These are phyloP conservation scores for Callyntrura sp. DNA, from an alignment of 2,888 invertebrate species.

Conservation along the genomic window DNA sequence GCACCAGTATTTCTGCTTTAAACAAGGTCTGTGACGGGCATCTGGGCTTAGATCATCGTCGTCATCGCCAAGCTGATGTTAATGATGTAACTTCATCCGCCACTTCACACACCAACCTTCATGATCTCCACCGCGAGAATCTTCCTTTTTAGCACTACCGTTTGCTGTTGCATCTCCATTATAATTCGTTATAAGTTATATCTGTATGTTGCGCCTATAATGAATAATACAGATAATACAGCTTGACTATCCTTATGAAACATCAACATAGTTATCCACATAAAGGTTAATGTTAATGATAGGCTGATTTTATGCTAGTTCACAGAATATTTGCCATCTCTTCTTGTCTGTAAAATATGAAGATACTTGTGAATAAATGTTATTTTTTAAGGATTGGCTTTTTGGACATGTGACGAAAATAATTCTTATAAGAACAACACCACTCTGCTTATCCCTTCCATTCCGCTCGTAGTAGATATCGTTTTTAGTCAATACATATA, in stretches of 20 bases:
- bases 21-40: slow-evolving; percentile 28
- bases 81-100: slow-evolving; percentile 63
- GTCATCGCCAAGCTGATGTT: slow-evolving; percentile 44
- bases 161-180: no score
- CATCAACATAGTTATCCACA: no score
- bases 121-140: slow-evolving; percentile 25
- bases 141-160: neutral
- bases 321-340: neutral
- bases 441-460: no score
- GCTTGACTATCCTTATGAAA: no score
- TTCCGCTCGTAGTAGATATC: no score
- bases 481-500: no score
- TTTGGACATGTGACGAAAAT: neutral
- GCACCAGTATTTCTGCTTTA: slow-evolving; percentile 15
- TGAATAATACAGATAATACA: no score
- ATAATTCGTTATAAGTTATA: no score
- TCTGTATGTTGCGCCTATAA: no score
- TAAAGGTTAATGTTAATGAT: slow-evolving; percentile 3
- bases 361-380: slow-evolving; percentile 1
- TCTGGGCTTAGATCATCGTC: slow-evolving; percentile 54
- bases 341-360: slow-evolving; percentile 9
- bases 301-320: slow-evolving; percentile 34
- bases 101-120: slow-evolving; percentile 54
- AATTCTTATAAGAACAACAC: no score
- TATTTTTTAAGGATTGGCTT: slow-evolving; percentile 39